Conservation (phyloP, 2,888 invertebrate genomes). For the Cheilosia vulpina region DNA sequence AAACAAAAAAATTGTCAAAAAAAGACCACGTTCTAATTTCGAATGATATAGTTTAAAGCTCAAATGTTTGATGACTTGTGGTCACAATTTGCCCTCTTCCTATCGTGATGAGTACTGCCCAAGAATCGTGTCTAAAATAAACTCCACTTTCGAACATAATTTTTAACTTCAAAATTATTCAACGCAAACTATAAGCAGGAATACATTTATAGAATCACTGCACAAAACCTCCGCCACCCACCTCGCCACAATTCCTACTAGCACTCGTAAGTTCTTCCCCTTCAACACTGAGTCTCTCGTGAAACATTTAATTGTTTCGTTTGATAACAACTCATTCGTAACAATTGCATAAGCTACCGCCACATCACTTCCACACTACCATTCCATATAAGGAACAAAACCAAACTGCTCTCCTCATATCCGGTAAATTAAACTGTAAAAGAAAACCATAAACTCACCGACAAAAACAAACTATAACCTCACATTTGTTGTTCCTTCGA, state of each 20-base stretch:
- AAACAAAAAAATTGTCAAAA: too few relatives aligned
- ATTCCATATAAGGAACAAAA: constrained; percentile 15
- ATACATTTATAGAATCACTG: too few relatives aligned
- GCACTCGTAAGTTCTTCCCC: neutral
- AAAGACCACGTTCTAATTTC: too few relatives aligned
- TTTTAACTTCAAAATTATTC: too few relatives aligned
- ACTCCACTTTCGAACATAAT: too few relatives aligned
- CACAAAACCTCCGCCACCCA: neutral
- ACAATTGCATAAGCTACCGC: constrained; percentile 15
- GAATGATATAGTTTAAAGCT: too few relatives aligned
- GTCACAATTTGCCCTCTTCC: too few relatives aligned
- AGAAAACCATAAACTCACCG: constrained; percentile 33
- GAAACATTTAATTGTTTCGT: neutral
- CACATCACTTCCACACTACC: constrained; percentile 20
- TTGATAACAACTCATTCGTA: neutral
- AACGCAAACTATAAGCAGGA: too few relatives aligned
- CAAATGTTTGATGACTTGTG: too few relatives aligned
- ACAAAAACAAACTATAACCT: constrained; percentile 15
- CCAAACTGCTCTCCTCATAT: constrained; percentile 10
- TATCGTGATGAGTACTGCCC: too few relatives aligned
- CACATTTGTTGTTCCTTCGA: constrained; percentile 12
- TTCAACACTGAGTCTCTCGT: neutral
- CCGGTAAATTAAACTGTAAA: constrained; percentile 45
- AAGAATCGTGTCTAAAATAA: too few relatives aligned
- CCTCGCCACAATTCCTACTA: neutral